Conservation (phyloP, 2,113 vertebrate species). For the Pipra filicauda region DNA sequence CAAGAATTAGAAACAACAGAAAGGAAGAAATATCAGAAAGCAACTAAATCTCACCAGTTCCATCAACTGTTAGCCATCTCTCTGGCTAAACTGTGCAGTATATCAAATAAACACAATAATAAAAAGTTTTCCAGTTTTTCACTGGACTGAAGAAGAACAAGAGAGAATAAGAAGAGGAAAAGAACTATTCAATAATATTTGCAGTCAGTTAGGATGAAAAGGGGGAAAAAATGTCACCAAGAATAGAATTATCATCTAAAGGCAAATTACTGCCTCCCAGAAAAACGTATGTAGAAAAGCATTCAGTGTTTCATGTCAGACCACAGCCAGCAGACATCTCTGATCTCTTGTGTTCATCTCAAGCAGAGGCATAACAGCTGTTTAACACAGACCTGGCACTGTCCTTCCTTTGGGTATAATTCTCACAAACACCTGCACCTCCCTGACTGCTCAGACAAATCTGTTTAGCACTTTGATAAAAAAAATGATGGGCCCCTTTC, state of each 20-base stretch:
- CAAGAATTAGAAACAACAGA: neutral
- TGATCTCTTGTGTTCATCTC: neutral
- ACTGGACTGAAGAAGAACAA: neutral
- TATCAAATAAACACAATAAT: neutral
- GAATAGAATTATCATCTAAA: neutral
- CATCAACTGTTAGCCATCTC: neutral
- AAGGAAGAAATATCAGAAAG: neutral
- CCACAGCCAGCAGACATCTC: neutral
- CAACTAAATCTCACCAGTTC: neutral
- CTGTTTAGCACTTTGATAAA: neutral
- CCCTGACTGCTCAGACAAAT: conserved; percentile 24
- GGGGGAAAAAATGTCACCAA: neutral
- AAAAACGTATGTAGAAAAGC: neutral
- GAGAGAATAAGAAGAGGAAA: neutral
- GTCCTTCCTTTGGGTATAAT: neutral
- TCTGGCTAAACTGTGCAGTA: neutral
- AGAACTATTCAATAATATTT: neutral
- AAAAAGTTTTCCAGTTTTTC: neutral
- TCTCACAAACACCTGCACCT: neutral
- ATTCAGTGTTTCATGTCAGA: neutral
- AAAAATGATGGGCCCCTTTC: conserved; percentile 5
- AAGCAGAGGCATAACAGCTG: neutral
- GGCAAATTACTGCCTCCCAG: neutral
- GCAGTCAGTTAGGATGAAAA: neutral
- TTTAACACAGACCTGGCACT: neutral